Evolutionary conservation across 1,140 invertebrate species (phyloP).

Genomic region (Aphelenchoides fujianensis): DNA sequence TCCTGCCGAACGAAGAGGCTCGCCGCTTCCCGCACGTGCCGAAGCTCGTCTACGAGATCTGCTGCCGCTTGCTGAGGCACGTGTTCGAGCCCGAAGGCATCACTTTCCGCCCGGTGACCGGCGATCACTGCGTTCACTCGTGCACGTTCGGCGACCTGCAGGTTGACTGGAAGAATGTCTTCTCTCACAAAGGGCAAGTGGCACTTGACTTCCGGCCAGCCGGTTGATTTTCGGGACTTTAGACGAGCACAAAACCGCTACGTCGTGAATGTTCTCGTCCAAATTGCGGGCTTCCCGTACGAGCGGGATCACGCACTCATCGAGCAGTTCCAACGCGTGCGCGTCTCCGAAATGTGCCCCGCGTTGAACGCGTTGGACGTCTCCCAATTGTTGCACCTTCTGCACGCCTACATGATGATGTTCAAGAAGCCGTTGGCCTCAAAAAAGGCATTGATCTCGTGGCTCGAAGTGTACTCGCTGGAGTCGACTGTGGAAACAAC

Average conservation of each 20-base stretch:
- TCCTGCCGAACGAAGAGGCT: conserved; percentile 49
- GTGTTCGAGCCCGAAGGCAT: conserved; percentile 41
- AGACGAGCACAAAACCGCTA: conserved; percentile 45
- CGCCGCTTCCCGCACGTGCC: conserved; percentile 42
- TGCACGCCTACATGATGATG: conserved; percentile 42
- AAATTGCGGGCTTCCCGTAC: conserved; percentile 45
- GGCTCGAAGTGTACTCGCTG: conserved; percentile 45
- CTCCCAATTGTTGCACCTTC: conserved; percentile 34
- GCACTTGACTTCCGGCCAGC: neutral
- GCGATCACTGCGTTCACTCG: conserved; percentile 38
- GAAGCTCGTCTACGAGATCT: conserved; percentile 36
- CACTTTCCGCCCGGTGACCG: conserved; percentile 7
- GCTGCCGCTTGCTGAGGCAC: conserved; percentile 33
- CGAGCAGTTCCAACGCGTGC: conserved; percentile 32
- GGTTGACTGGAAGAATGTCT: conserved; percentile 47
- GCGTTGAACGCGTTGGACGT: conserved; percentile 30
- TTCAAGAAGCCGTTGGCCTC: conserved; percentile 42
- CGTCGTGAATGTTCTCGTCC: conserved; percentile 38
- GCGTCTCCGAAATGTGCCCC: conserved; percentile 30
- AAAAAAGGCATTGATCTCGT: conserved; percentile 29
- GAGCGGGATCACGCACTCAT: conserved; percentile 42
- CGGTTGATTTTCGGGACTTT: conserved; percentile 27
- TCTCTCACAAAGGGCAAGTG: conserved; percentile 39
- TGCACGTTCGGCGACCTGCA: conserved; percentile 43
- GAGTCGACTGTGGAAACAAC: conserved; percentile 21